A percentile compares a stretch with the other conserved stretches of the same genome.
Evolutionary conservation across 2,888 invertebrate genomes (phyloP).

Genomic region (Odontocerum albicorne): DNA sequence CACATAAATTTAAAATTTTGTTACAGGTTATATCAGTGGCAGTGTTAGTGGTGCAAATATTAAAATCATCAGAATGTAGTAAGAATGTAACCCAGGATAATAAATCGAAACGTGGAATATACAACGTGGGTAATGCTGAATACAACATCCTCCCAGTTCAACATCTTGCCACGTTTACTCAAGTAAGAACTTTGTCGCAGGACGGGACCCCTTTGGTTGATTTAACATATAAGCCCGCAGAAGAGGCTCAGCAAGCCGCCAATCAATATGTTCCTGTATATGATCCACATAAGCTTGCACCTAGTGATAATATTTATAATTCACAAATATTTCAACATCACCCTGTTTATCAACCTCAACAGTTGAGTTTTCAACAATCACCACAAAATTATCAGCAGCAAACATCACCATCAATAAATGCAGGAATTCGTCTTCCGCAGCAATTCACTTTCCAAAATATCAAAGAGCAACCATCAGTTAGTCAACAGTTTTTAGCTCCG

Average conservation of each 20-base stretch:
- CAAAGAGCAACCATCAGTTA: too few species aligned
- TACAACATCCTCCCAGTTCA: conserved; percentile 26
- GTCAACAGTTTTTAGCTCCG: too few species aligned
- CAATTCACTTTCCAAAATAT: too few species aligned
- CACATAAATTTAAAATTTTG: conserved; percentile 1
- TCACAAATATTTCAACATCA: conserved; percentile 1
- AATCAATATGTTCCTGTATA: conserved; percentile 6
- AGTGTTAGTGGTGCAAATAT: conserved; percentile 3
- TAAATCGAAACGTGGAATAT: conserved; percentile 30
- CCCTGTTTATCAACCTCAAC: conserved; percentile 4
- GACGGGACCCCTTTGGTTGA: conserved; percentile 24
- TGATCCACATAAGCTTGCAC: neutral
- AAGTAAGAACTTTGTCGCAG: conserved; percentile 10
- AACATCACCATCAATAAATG: too few species aligned
- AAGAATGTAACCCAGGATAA: conserved; percentile 22
- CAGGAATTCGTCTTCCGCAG: too few species aligned
- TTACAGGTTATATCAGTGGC: conserved; percentile 25
- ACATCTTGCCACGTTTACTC: conserved; percentile 20
- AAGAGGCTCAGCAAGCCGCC: neutral
- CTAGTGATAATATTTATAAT: conserved; percentile 1
- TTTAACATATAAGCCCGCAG: conserved; percentile 26
- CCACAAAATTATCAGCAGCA: neutral
- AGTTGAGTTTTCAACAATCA: neutral
- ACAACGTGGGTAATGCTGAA: conserved; percentile 24
- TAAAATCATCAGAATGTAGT: conserved; percentile 10